Conservation (phyloP, 2,797 vertebrate genomes). For the Poecile montanus region DNA sequence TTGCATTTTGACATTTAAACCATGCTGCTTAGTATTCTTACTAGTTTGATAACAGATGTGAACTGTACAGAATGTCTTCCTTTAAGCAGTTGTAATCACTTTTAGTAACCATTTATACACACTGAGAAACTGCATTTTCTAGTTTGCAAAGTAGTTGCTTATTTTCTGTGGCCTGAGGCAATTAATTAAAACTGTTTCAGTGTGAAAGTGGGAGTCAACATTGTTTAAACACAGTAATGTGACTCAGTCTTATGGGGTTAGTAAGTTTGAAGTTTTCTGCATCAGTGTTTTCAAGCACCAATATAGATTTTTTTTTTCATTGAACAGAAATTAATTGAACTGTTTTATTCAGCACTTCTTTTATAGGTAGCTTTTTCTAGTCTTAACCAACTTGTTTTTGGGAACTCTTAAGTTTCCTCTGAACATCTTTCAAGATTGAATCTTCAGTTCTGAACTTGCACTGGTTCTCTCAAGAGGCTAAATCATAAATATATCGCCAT, state of each 20-base stretch:
- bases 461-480: background rate
- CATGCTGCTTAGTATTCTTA: background rate
- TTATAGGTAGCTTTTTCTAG: background rate
- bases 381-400: background rate
- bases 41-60: background rate
- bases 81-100: background rate
- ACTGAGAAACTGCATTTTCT: background rate
- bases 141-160: background rate
- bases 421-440: background rate
- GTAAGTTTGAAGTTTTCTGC: background rate
- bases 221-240: background rate
- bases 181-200: background rate
- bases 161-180: slow-evolving; percentile 12
- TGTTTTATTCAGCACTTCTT: background rate
- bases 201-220: background rate
- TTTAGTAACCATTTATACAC: background rate
- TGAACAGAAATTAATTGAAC: background rate
- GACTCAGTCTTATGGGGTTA: background rate
- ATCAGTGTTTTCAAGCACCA: background rate
- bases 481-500: background rate
- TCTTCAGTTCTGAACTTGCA: background rate
- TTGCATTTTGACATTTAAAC: background rate
- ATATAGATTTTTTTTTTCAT: background rate
- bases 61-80: background rate
- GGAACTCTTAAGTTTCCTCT: background rate